These are phyloP conservation scores for Pipistrellus nathusii DNA, from an alignment of 2,797 vertebrate genomes.

Conservation along the genomic window DNA sequence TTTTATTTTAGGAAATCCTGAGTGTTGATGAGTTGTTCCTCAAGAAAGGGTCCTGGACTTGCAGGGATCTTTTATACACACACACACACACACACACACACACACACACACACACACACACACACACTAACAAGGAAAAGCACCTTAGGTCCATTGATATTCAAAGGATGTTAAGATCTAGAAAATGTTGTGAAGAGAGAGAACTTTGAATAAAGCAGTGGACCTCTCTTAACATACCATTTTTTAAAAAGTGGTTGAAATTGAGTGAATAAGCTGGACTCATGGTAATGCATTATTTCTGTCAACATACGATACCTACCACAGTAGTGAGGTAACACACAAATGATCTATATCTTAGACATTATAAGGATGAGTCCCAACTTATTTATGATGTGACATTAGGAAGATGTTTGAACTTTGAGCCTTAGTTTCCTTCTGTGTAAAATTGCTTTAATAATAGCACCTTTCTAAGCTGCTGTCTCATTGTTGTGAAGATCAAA, in stretches of 20 bases:
- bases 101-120: not conserved
- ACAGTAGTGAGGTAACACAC: not conserved
- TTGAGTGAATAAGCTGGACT: slow-evolving; percentile 27
- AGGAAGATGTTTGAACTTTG: slow-evolving; percentile 44
- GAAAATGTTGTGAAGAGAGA: slow-evolving; percentile 25
- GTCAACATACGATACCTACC: not conserved
- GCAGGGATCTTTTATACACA: too few relatives aligned
- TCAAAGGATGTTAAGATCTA: slow-evolving; percentile 19
- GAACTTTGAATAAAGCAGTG: slow-evolving; percentile 43
- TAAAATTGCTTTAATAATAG: slow-evolving; percentile 47
- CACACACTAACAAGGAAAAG: not conserved
- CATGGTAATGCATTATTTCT: not conserved
- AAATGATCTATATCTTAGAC: not conserved
- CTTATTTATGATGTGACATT: slow-evolving; percentile 20
- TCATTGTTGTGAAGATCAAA: not conserved
- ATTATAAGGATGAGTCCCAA: not conserved
- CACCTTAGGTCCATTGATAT: slow-evolving; percentile 1
- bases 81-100: not conserved
- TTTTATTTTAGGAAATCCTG: slow-evolving; percentile 32
- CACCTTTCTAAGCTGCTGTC: slow-evolving; percentile 31
- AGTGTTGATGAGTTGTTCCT: not conserved
- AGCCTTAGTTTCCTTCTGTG: slow-evolving; percentile 46
- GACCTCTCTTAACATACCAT: slow-evolving; percentile 43
- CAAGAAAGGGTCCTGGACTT: not conserved
- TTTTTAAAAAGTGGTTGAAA: slow-evolving; percentile 32